Percentiles rank a stretch among this genome's conserved stretches.
Evolutionary conservation across 2,797 vertebrate genomes (phyloP).

Genomic region (Bufotes viridis): DNA sequence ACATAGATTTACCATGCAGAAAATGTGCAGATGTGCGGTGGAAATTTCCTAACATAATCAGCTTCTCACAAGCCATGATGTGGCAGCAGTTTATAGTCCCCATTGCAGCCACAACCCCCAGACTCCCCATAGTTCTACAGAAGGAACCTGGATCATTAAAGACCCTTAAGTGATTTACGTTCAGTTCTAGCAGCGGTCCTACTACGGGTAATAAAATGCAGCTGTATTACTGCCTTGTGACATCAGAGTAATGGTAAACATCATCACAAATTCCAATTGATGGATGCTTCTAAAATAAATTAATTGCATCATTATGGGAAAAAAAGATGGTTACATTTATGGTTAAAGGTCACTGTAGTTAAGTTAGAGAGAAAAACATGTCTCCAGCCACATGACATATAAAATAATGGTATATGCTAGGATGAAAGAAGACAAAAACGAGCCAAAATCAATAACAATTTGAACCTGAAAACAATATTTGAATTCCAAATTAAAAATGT

Average conservation of each 20-base stretch:
- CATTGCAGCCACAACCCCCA: too few species aligned
- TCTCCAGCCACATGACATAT: neutral
- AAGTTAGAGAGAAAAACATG: neutral
- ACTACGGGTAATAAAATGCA: neutral
- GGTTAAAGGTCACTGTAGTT: neutral
- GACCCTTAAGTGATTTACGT: too few species aligned
- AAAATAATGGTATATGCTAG: neutral
- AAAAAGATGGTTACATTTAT: neutral
- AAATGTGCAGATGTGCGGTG: too few species aligned
- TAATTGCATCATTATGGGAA: neutral
- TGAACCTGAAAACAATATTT: neutral
- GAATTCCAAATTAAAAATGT: neutral
- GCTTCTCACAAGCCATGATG: too few species aligned
- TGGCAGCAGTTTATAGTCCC: too few species aligned
- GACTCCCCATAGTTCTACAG: too few species aligned
- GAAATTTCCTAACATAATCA: too few species aligned
- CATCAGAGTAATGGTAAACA: neutral
- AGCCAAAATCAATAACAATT: neutral
- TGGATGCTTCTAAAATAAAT: neutral
- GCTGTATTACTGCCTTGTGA: neutral
- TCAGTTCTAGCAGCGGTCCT: too few species aligned
- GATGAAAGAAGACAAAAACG: conserved; percentile 9
- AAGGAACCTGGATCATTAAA: too few species aligned
- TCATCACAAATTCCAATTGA: neutral
- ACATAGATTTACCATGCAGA: too few species aligned